These are phyloP conservation scores for Chiroxiphia lanceolata DNA, from an alignment of 2,797 vertebrate species.

Conservation along the genomic window DNA sequence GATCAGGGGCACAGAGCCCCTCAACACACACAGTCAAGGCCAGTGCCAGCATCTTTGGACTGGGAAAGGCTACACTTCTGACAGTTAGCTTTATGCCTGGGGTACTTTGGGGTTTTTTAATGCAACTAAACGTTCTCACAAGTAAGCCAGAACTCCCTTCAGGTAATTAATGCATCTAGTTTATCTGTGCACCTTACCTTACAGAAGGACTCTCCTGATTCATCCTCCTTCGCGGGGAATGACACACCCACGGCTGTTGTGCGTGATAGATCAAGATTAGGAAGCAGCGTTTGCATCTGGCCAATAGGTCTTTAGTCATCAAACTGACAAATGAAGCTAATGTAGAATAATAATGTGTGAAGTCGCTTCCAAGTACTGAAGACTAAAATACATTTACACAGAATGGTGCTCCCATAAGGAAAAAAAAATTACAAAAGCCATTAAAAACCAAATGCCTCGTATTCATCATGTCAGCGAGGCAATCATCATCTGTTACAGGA, in stretches of 20 bases:
- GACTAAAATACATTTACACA: slow-evolving; percentile 47
- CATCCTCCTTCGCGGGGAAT: slow-evolving; percentile 9
- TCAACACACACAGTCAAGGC: neutral
- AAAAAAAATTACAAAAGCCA: slow-evolving; percentile 46
- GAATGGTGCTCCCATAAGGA: slow-evolving; percentile 44
- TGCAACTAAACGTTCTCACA: slow-evolving; percentile 8
- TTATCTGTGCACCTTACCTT: slow-evolving; percentile 5
- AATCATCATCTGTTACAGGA: slow-evolving; percentile 54
- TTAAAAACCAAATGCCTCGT: slow-evolving; percentile 66
- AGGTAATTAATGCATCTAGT: slow-evolving; percentile 28
- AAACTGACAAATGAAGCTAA: slow-evolving; percentile 73
- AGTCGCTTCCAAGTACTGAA: slow-evolving; percentile 58
- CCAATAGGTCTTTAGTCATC: slow-evolving; percentile 67
- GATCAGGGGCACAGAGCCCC: neutral
- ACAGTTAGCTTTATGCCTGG: neutral
- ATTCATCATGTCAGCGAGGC: slow-evolving; percentile 60
- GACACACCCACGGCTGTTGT: slow-evolving; percentile 17
- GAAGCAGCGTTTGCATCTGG: slow-evolving; percentile 73
- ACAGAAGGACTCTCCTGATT: slow-evolving; percentile 16
- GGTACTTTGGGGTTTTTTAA: neutral
- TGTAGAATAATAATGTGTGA: slow-evolving; percentile 71
- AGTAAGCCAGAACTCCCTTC: slow-evolving; percentile 27
- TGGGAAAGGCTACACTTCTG: neutral
- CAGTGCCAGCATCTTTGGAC: neutral
- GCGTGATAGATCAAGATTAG: slow-evolving; percentile 67